Percentiles rank a stretch among this genome's conserved stretches.
Conservation (phyloP, 2,113 vertebrate genomes). For the Anhinga anhinga region DNA sequence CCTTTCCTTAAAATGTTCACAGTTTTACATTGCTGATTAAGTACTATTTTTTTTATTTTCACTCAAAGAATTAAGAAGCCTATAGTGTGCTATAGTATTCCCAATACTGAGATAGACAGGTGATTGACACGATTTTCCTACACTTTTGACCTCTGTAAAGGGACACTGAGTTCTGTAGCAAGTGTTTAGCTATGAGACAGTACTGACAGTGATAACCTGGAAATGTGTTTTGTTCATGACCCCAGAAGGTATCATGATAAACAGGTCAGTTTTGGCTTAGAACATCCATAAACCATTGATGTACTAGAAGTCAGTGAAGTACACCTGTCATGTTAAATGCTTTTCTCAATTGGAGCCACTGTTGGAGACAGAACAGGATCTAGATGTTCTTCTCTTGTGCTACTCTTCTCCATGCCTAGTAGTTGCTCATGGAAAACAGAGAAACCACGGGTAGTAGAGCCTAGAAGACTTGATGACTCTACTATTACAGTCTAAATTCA, state of each 20-base stretch:
- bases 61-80: not conserved
- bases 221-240: not conserved
- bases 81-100: not conserved
- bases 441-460: rapidly evolving
- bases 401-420: not conserved
- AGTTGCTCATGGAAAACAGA: not conserved
- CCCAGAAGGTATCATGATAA: not conserved
- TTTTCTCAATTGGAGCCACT: not conserved
- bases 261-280: not conserved
- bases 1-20: not conserved
- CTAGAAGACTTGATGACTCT: not conserved
- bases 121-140: not conserved
- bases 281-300: not conserved
- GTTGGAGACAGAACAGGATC: not conserved
- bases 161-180: not conserved
- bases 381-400: not conserved
- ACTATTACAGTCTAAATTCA: not conserved
- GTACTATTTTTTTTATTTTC: not conserved
- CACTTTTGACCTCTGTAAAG: not conserved
- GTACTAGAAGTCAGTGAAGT: not conserved
- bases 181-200: not conserved
- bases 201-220: not conserved
- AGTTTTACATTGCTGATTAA: not conserved
- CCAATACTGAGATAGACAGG: not conserved
- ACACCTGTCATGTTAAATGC: not conserved